A percentile compares a stretch with the other conserved stretches of the same genome.
phyloP scores from a whole-genome alignment of 2,113 vertebrate genomes.

The Varanus salvator region DNA sequence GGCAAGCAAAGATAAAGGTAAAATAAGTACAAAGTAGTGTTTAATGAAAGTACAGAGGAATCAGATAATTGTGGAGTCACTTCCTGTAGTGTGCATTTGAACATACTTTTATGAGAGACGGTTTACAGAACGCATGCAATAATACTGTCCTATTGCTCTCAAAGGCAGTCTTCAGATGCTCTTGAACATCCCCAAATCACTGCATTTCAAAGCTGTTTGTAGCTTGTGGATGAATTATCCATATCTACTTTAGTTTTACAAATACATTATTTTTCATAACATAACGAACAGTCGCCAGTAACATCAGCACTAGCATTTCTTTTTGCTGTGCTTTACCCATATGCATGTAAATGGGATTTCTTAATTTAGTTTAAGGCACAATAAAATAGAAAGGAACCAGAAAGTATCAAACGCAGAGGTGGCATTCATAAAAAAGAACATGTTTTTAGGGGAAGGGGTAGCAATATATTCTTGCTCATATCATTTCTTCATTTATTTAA shows the following conservation, averaged over 20 bases:
- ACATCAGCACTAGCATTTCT: slow-evolving; percentile 10
- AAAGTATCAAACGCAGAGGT: slow-evolving; percentile 3
- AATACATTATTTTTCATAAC: slow-evolving; percentile 16
- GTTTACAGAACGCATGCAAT: not conserved
- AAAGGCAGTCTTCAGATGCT: not conserved
- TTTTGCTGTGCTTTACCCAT: not conserved
- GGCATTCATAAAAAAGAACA: not conserved
- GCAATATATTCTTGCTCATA: not conserved
- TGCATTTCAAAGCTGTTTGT: not conserved
- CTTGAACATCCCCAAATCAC: not conserved
- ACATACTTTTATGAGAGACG: not conserved
- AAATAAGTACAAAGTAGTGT: not conserved
- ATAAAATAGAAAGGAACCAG: slow-evolving; percentile 1
- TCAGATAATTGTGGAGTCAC: no score
- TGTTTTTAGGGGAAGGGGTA: not conserved
- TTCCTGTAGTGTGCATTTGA: not conserved
- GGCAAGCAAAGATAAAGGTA: not conserved
- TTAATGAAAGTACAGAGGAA: not conserved
- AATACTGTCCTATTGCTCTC: not conserved
- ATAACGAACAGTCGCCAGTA: not conserved
- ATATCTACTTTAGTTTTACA: slow-evolving; percentile 11
- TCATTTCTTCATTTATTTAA: slow-evolving; percentile 15
- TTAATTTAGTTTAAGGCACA: slow-evolving; percentile 10
- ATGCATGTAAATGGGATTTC: not conserved
- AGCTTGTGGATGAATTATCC: not conserved